Conservation (phyloP, 2,797 vertebrate species). For the Galago senegalensis region DNA sequence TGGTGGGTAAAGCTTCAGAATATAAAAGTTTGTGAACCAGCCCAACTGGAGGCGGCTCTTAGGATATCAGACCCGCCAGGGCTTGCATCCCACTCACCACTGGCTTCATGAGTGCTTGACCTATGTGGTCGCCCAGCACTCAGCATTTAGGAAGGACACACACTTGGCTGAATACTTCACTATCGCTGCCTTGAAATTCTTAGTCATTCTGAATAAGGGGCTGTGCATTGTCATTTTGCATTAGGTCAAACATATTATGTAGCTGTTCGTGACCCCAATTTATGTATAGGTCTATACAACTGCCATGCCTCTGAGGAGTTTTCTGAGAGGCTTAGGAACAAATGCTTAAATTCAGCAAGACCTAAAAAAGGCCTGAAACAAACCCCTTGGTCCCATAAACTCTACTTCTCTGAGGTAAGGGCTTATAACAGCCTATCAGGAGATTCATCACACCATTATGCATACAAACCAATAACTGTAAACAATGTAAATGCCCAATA, state of each 20-base stretch:
- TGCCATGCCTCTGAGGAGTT: not conserved
- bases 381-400: not conserved
- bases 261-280: not conserved
- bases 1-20: not conserved
- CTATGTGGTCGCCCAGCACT: not conserved
- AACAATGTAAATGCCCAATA: not conserved
- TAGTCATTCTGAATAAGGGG: not conserved
- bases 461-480: not conserved
- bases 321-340: not conserved
- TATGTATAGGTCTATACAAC: not conserved
- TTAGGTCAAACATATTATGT: not conserved
- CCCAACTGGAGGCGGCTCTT: not conserved
- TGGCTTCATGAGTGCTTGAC: not conserved
- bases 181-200: not conserved
- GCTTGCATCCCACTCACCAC: too few species aligned
- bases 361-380: not conserved
- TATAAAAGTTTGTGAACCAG: not conserved
- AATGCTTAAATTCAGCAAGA: not conserved
- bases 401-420: not conserved
- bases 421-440: not conserved
- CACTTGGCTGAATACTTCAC: not conserved
- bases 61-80: accelerated
- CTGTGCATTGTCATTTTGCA: not conserved
- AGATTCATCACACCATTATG: not conserved
- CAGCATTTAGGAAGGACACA: not conserved